These are phyloP conservation scores for Meghimatium bilineatum DNA, from an alignment of 2,888 invertebrate species.

Conservation along the genomic window DNA sequence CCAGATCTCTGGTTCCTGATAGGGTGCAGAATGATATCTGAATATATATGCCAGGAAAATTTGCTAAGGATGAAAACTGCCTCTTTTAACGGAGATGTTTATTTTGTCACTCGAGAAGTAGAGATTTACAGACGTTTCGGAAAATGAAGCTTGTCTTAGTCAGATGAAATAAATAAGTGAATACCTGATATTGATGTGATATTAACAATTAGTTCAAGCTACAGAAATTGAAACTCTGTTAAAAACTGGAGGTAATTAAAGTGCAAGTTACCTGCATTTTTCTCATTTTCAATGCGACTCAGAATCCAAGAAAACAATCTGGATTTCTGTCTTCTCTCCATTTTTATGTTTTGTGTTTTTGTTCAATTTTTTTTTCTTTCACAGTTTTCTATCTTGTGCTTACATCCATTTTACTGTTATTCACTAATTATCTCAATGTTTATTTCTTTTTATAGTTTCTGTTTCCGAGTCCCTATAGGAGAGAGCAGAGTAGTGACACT, in stretches of 20 bases:
- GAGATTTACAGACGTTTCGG: background rate
- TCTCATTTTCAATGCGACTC: background rate
- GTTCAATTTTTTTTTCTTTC: no score
- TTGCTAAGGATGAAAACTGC: background rate
- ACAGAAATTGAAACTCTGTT: background rate
- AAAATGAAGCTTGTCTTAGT: background rate
- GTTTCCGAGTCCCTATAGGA: no score
- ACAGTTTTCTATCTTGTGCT: no score
- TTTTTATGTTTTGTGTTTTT: no score
- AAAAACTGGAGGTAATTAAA: background rate
- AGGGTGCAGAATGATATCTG: background rate
- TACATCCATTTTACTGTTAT: no score
- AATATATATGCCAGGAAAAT: background rate
- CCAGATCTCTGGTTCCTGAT: background rate
- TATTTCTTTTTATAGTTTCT: no score
- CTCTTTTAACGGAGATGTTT: background rate
- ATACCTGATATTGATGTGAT: background rate
- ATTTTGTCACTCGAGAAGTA: background rate
- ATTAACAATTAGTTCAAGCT: background rate
- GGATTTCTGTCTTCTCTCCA: no score
- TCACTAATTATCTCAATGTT: no score
- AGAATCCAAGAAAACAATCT: background rate
- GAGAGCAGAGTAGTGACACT: no score
- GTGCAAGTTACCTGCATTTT: background rate
- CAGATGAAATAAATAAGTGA: background rate